Base-by-base conservation (phyloP, 2,797 vertebrate species). In the Parauchenoglanis punctatus region DNA sequence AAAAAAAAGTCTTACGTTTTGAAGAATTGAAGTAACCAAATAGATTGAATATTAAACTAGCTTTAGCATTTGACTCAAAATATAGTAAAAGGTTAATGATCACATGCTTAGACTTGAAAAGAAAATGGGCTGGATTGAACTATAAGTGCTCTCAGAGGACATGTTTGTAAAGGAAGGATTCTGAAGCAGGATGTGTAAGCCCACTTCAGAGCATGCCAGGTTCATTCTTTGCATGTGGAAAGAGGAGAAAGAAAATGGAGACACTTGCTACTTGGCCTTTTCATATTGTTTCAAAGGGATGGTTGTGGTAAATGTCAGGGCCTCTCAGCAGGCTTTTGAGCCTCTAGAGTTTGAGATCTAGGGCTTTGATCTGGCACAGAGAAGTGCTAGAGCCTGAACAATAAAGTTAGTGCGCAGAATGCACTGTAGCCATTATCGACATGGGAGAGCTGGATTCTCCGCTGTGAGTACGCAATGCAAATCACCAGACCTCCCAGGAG, bases 251-350 rank as follows among this genome's bases (percentile, higher is more conserved):
- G n/a, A 81, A 87, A 87, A 88, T 88, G 70, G 83, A 88, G 70
- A 82, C 77, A 83, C 86, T 88, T 86, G 87, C 85, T 82, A 88
- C 87, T 87, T 88, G 88, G 88, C 89, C 90, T 91, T 92, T 92
- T 90, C 70, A 88, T 90, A 91, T 93, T 89, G 89, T 93, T 94
- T 94, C 92, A 94, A 94, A 95, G 93, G 93, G 88, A 88, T 80
- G 56, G 88, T 81, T 81, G 86, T 80, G 89, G 92, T 93, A 93
- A 94, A 94, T 93, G 90, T 90, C 88, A 87, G 85, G 90, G 89
- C 35, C 73, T 88, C 88, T 90, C 81, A 76, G 73, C 88, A 90
- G 86, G 91, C 73, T 86, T 88, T 90, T 88, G 88, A 88, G 73
- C 67, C 84, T 87, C 67, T 68, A n/a, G 83, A 52, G 72, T 90